Conservation (phyloP, 2,888 invertebrate genomes). For the Hirtodrosophila alboralis region DNA sequence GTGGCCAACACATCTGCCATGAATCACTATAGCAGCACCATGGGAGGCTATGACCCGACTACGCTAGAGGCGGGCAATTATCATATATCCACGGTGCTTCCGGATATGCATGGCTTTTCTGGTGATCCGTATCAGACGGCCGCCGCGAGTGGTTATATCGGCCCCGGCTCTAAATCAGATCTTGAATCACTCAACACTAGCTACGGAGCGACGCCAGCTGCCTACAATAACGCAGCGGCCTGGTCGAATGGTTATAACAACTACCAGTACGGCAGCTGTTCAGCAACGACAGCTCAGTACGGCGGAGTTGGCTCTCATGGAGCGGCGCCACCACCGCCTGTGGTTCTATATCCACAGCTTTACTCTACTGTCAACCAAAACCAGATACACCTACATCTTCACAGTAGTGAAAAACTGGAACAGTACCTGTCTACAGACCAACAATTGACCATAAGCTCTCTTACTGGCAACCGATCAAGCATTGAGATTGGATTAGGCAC, state of each 20-base stretch:
- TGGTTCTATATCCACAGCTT: slow-evolving; percentile 91
- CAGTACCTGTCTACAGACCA: slow-evolving; percentile 86
- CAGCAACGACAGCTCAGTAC: slow-evolving; percentile 73
- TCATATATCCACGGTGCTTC: slow-evolving; percentile 86
- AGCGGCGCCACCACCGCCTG: slow-evolving; percentile 85
- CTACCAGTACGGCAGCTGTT: slow-evolving; percentile 87
- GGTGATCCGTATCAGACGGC: slow-evolving; percentile 84
- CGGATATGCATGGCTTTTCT: slow-evolving; percentile 86
- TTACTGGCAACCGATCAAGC: slow-evolving; percentile 84
- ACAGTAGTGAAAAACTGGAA: slow-evolving; percentile 88
- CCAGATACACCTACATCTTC: slow-evolving; percentile 92
- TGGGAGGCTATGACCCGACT: slow-evolving; percentile 83
- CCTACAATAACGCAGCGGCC: slow-evolving; percentile 82
- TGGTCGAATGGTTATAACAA: slow-evolving; percentile 88
- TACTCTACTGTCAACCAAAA: slow-evolving; percentile 94
- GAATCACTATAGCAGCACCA: slow-evolving; percentile 81
- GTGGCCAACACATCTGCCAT: slow-evolving; percentile 72
- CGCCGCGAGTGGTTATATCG: slow-evolving; percentile 63
- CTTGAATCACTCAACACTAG: slow-evolving; percentile 81
- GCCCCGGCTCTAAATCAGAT: slow-evolving; percentile 71
- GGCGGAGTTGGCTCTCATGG: slow-evolving; percentile 47
- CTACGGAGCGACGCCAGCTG: slow-evolving; percentile 70
- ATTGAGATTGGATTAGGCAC: slow-evolving; percentile 86
- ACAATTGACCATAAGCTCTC: slow-evolving; percentile 86
- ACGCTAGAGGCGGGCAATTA: slow-evolving; percentile 82